Conservation (phyloP, 2,113 vertebrate species). For the Poecilia latipinna region DNA sequence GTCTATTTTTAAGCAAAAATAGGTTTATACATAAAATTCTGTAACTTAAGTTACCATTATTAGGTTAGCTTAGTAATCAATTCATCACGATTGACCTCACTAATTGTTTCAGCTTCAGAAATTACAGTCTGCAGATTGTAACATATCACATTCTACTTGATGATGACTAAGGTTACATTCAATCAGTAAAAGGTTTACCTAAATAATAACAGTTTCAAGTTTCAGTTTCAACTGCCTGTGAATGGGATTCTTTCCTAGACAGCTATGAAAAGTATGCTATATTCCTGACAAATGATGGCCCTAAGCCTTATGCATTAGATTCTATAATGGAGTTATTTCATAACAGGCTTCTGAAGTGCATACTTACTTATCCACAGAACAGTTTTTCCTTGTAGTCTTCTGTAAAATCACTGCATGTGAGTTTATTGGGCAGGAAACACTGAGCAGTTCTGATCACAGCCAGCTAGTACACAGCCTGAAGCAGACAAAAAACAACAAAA, state of each 20-base stretch:
- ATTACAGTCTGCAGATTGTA: not conserved
- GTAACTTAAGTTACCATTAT: too few species aligned
- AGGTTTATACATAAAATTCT: too few species aligned
- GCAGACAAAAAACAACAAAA: constrained; percentile 4
- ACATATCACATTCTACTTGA: not conserved
- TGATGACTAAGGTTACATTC: not conserved
- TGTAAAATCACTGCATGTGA: constrained; percentile 6
- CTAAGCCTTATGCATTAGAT: too few species aligned
- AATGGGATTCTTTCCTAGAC: too few species aligned
- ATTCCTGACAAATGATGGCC: not conserved
- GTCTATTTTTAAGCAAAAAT: too few species aligned
- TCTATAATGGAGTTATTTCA: not conserved
- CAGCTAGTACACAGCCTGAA: constrained; percentile 6
- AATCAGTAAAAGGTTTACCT: not conserved
- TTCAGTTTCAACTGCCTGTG: too few species aligned
- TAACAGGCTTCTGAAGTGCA: not conserved
- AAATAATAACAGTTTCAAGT: too few species aligned
- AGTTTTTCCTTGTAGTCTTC: not conserved
- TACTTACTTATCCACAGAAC: not conserved
- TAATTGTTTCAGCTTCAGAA: too few species aligned
- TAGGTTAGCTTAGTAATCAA: too few species aligned
- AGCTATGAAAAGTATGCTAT: not conserved
- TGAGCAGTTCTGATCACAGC: not conserved
- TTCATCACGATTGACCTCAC: too few species aligned
- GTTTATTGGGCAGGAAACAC: not conserved